Conservation (phyloP, 2,113 vertebrate species). For the Mobula hypostoma region DNA sequence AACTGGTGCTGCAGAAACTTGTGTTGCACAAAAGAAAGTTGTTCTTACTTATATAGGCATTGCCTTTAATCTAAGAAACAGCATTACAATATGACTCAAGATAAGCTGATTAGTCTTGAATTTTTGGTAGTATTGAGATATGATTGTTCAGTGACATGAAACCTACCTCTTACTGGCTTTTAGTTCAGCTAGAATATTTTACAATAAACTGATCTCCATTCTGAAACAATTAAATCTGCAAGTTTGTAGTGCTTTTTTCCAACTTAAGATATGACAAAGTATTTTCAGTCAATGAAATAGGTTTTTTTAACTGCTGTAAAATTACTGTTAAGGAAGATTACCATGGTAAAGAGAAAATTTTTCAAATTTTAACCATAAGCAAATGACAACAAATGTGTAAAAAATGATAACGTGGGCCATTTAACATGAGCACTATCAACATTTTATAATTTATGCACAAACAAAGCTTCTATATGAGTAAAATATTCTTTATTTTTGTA, state of each 20-base stretch:
- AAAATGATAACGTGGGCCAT: not conserved
- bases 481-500: slow-evolving; percentile 93
- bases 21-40: not conserved
- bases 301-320: too few relatives aligned
- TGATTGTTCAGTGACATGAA: not conserved
- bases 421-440: not conserved
- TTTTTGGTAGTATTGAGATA: not conserved
- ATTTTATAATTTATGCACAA: not conserved
- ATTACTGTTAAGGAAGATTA: not conserved
- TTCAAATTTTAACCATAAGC: not conserved
- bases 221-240: too few relatives aligned
- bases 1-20: too few relatives aligned
- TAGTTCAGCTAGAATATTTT: too few relatives aligned
- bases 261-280: too few relatives aligned
- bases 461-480: slow-evolving; percentile 59
- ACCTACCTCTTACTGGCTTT: too few relatives aligned
- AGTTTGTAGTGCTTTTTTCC: too few relatives aligned
- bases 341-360: not conserved
- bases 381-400: not conserved
- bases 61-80: not conserved
- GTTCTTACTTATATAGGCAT: not conserved
- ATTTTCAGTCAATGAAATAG: too few relatives aligned
- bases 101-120: not conserved
- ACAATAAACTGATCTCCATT: too few relatives aligned
- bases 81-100: not conserved